phyloP scores from a whole-genome alignment of 2,797 vertebrate genomes.

The Tenualosa thibaudeaui region DNA sequence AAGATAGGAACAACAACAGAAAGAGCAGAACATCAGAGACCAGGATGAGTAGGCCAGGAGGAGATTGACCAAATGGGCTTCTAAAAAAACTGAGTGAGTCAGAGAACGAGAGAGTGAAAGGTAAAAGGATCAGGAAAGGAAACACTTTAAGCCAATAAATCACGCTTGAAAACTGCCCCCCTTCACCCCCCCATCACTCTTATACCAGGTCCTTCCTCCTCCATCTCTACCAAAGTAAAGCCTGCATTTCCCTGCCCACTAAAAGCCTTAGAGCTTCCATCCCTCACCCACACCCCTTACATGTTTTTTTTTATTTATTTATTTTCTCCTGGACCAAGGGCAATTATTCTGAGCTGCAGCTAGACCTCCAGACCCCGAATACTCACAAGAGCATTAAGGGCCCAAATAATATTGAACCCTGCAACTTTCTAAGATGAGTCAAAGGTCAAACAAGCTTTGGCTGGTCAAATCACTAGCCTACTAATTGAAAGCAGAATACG shows the following conservation, averaged over 20 bases:
- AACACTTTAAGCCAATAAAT: constrained; percentile 49
- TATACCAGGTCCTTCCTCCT: neutral
- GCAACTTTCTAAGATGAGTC: too few species aligned
- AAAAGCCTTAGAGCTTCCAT: neutral
- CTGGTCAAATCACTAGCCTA: too few species aligned
- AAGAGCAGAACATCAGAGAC: neutral
- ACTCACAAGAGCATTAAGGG: constrained; percentile 25
- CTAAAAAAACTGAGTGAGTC: neutral
- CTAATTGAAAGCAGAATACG: too few species aligned
- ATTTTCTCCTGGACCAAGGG: constrained; percentile 2
- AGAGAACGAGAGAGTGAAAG: constrained; percentile 31
- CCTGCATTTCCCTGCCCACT: neutral
- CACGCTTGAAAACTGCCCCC: constrained; percentile 28
- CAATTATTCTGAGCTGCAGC: constrained; percentile 43
- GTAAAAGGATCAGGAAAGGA: constrained; percentile 23
- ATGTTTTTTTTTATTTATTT: neutral
- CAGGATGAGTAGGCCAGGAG: neutral
- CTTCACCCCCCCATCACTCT: neutral
- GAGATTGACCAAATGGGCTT: neutral
- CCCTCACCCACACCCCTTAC: neutral
- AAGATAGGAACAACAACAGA: neutral
- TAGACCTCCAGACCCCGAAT: constrained; percentile 13
- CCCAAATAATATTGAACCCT: too few species aligned
- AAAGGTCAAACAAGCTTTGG: too few species aligned
- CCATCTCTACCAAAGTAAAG: neutral